Conservation (phyloP, 2,888 invertebrate genomes). For the Campopleginae sp. region DNA sequence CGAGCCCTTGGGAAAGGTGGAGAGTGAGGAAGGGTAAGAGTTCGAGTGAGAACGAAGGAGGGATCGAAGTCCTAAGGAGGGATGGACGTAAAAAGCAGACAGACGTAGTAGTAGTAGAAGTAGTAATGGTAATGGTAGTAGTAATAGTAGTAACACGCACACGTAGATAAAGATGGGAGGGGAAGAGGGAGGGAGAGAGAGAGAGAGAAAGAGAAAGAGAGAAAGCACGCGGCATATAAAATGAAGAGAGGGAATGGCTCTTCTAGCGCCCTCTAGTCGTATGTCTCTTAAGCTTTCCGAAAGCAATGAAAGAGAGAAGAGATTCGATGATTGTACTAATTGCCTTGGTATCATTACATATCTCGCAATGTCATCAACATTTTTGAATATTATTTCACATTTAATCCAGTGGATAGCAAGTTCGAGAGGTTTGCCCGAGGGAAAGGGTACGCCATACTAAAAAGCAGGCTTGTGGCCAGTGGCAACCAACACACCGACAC, state of each 20-base stretch:
- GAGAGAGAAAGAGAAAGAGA: constrained; percentile 23
- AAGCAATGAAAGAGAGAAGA: constrained; percentile 20
- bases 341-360: constrained; percentile 3
- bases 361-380: not conserved
- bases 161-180: constrained; percentile 1
- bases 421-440: constrained; percentile 17
- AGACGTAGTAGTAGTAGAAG: constrained; percentile 46
- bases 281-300: constrained; percentile 27
- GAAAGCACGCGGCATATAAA: not conserved
- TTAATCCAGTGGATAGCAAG: constrained; percentile 13
- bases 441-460: constrained; percentile 48
- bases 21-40: constrained; percentile 19
- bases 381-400: not conserved
- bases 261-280: constrained; percentile 13
- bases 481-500: constrained; percentile 60
- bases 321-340: constrained; percentile 37
- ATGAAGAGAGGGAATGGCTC: constrained; percentile 37
- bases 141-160: constrained; percentile 25
- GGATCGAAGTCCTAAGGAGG: constrained; percentile 59
- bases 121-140: constrained; percentile 28
- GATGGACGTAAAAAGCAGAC: constrained; percentile 50
- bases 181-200: constrained; percentile 4
- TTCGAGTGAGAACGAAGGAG: constrained; percentile 64
- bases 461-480: constrained; percentile 54
- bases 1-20: not conserved